Conservation (phyloP, 2,888 invertebrate genomes). For the Lycophotia porphyrea region DNA sequence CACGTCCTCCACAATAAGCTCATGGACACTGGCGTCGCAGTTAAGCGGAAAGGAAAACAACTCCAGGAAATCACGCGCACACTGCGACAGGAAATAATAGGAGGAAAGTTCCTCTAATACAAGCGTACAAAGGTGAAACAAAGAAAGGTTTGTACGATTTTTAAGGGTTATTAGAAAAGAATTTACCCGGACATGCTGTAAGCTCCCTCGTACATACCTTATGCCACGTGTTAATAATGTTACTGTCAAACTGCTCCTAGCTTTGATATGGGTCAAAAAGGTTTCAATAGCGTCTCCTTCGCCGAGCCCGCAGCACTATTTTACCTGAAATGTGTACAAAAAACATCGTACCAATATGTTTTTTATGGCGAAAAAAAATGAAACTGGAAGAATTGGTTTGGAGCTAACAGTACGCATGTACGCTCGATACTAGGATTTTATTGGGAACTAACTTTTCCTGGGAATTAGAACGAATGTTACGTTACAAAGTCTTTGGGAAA, state of each 20-base stretch:
- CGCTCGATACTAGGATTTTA: conserved; percentile 65
- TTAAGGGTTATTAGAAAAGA: conserved; percentile 78
- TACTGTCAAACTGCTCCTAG: conserved; percentile 82
- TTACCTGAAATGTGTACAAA: conserved; percentile 74
- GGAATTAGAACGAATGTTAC: conserved; percentile 57
- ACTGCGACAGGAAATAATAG: conserved; percentile 54
- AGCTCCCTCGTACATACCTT: conserved; percentile 68
- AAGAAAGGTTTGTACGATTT: conserved; percentile 73
- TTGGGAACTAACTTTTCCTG: conserved; percentile 60
- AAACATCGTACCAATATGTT: conserved; percentile 76
- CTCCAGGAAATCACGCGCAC: conserved; percentile 63
- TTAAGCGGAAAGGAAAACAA: conserved; percentile 63
- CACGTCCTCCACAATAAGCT: conserved; percentile 62
- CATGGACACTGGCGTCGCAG: conserved; percentile 55
- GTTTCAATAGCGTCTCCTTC: conserved; percentile 77
- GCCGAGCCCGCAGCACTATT: conserved; percentile 75
- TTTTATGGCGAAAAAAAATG: conserved; percentile 73
- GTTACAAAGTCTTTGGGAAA: conserved; percentile 40
- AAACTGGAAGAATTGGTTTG: conserved; percentile 69
- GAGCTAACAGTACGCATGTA: conserved; percentile 66
- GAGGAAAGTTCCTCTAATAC: conserved; percentile 49
- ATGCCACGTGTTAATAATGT: conserved; percentile 85
- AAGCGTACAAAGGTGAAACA: conserved; percentile 65
- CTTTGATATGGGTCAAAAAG: conserved; percentile 84
- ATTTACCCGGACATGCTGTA: conserved; percentile 73